Evolutionary conservation across 2,113 vertebrate species (phyloP).

Genomic region (Nerophis ophidion): DNA sequence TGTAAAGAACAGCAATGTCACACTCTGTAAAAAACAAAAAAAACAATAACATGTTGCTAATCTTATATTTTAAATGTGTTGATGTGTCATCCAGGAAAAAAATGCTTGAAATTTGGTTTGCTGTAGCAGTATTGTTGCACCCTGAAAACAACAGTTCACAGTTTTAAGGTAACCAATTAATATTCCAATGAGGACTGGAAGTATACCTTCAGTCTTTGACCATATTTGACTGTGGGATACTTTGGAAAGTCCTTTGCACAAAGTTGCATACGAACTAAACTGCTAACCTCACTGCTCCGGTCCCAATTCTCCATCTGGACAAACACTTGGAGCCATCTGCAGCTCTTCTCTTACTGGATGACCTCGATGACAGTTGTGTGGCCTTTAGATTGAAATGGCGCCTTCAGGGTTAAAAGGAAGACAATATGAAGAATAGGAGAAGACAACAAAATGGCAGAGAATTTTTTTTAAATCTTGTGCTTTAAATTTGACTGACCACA

Average conservation of each 20-base stretch:
- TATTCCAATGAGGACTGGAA: neutral
- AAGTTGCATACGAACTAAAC: neutral
- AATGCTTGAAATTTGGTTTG: too few relatives aligned
- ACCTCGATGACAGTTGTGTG: constrained; percentile 35
- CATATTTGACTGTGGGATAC: constrained; percentile 32
- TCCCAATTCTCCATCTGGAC: constrained; percentile 63
- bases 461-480: constrained; percentile 18
- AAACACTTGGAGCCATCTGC: constrained; percentile 58
- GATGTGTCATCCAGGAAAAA: too few relatives aligned
- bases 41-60: too few relatives aligned
- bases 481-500: constrained; percentile 34
- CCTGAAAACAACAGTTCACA: too few relatives aligned
- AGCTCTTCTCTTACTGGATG: constrained; percentile 46
- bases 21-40: too few relatives aligned
- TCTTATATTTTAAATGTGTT: too few relatives aligned
- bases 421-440: constrained; percentile 11
- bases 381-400: constrained; percentile 1
- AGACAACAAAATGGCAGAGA: constrained; percentile 10
- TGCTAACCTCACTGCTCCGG: constrained; percentile 46
- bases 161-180: too few relatives aligned
- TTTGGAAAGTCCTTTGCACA: constrained; percentile 44
- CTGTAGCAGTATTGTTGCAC: too few relatives aligned
- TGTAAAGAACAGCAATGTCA: too few relatives aligned
- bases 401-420: constrained; percentile 13
- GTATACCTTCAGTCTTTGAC: neutral